Percentiles rank a stretch among this genome's conserved stretches.
phyloP scores from a whole-genome alignment of 2,797 vertebrate genomes.

The Tarsius wallacei region DNA sequence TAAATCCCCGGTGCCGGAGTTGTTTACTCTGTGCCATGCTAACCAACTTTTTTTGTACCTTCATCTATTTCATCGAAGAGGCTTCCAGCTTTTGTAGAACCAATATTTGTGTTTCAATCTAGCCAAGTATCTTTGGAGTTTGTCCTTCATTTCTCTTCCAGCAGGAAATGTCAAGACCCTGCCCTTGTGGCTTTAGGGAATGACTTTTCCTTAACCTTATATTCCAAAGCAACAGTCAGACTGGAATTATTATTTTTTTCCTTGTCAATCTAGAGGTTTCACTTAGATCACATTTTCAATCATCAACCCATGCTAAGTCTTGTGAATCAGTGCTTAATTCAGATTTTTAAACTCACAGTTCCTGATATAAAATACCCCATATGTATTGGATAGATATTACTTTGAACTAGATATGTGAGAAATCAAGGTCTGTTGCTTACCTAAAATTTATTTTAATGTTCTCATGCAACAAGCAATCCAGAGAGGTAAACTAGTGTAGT shows the following conservation, averaged over 20 bases:
- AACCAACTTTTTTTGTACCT: constrained; percentile 30
- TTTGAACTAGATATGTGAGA: not conserved
- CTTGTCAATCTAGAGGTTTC: constrained; percentile 34
- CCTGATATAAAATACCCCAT: not conserved
- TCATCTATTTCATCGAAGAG: not conserved
- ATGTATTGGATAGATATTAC: not conserved
- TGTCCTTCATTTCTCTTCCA: constrained; percentile 56
- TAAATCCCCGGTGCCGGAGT: constrained; percentile 32
- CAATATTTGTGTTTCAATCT: constrained; percentile 41
- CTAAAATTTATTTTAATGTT: not conserved
- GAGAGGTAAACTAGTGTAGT: not conserved
- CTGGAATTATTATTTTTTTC: not conserved
- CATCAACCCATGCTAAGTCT: constrained; percentile 58
- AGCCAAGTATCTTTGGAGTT: constrained; percentile 63
- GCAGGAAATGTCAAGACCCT: constrained; percentile 51
- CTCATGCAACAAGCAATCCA: not conserved
- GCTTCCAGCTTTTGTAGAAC: constrained; percentile 43
- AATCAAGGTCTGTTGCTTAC: not conserved
- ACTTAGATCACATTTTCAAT: constrained; percentile 58
- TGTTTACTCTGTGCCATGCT: constrained; percentile 37
- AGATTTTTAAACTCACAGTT: constrained; percentile 44
- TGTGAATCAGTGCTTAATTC: constrained; percentile 51
- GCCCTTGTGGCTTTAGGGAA: not conserved
- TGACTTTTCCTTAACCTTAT: constrained; percentile 40
- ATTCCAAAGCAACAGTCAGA: constrained; percentile 47